A percentile compares a stretch with the other conserved stretches of the same genome.
phyloP scores from a whole-genome alignment of 2,113 vertebrate genomes.

The Candoia aspera region DNA sequence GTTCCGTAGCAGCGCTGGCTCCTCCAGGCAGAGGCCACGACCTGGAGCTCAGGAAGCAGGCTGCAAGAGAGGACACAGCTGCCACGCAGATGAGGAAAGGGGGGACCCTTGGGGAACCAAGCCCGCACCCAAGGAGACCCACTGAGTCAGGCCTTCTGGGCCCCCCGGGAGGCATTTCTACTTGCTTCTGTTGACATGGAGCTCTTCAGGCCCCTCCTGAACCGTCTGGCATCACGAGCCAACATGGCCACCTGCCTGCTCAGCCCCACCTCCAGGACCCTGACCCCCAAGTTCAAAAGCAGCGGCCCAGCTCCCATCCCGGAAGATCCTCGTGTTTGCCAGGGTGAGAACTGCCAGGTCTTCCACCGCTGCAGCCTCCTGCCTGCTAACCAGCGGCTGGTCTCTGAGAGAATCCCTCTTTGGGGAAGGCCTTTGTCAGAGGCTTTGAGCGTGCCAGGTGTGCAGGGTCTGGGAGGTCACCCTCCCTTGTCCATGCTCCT shows the following conservation, averaged over 20 bases:
- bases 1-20: slow-evolving; percentile 61
- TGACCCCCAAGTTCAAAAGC: neutral
- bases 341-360: too few species aligned
- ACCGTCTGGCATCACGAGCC: neutral
- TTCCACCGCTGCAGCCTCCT: too few species aligned
- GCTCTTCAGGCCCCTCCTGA: neutral
- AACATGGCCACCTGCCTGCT: neutral
- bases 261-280: neutral
- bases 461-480: too few species aligned
- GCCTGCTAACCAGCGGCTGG: neutral
- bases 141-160: neutral
- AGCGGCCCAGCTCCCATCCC: neutral
- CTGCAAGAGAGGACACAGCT: slow-evolving; percentile 53
- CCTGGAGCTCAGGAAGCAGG: slow-evolving; percentile 36
- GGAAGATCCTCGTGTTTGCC: neutral
- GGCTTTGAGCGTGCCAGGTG: too few species aligned
- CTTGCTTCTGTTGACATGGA: too few species aligned
- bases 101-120: neutral
- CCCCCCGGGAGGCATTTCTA: too few species aligned
- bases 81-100: rapidly evolving
- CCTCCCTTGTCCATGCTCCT: too few species aligned
- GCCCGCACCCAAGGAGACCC: neutral
- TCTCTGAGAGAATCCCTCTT: too few species aligned
- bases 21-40: slow-evolving; percentile 21
- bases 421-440: too few species aligned